phyloP scores from a whole-genome alignment of 2,888 invertebrate genomes.

The Cerastis leucographa region DNA sequence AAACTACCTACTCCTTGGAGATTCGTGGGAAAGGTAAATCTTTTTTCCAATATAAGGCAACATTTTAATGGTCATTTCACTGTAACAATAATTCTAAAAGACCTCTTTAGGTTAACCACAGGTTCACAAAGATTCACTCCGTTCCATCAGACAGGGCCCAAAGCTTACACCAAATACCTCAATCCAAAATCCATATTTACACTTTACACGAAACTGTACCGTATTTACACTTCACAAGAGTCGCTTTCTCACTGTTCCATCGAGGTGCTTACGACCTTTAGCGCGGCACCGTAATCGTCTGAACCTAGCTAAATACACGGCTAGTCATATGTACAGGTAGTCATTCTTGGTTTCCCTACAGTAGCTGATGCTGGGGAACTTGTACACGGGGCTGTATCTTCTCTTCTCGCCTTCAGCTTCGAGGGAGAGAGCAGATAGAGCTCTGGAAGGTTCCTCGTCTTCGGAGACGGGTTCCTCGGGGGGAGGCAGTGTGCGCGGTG shows the following conservation, averaged over 20 bases:
- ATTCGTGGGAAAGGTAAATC: conserved; percentile 26
- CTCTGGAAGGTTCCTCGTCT: conserved; percentile 83
- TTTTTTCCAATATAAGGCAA: neutral
- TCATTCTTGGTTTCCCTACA: conserved; percentile 87
- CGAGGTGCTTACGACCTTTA: conserved; percentile 69
- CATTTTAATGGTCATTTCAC: neutral
- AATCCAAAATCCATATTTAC: conserved; percentile 78
- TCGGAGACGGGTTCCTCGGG: conserved; percentile 77
- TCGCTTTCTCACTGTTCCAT: conserved; percentile 76
- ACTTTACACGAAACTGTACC: conserved; percentile 78
- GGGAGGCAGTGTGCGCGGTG: conserved; percentile 89
- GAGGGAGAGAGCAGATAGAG: conserved; percentile 86
- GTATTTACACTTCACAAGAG: conserved; percentile 82
- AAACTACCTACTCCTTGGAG: conserved; percentile 21
- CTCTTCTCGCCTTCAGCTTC: conserved; percentile 84
- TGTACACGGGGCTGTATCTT: conserved; percentile 88
- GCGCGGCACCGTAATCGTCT: conserved; percentile 67
- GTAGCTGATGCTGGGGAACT: conserved; percentile 88
- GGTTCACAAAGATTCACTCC: conserved; percentile 12
- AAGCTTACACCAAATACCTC: conserved; percentile 72
- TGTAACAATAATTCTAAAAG: neutral
- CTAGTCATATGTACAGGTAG: conserved; percentile 88
- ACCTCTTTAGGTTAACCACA: neutral
- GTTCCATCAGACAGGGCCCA: conserved; percentile 57
- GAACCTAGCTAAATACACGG: conserved; percentile 70